Percentiles rank a stretch among this genome's conserved stretches.
phyloP scores from a whole-genome alignment of 2,888 invertebrate genomes.

The Dasysyrphus tricinctus region DNA sequence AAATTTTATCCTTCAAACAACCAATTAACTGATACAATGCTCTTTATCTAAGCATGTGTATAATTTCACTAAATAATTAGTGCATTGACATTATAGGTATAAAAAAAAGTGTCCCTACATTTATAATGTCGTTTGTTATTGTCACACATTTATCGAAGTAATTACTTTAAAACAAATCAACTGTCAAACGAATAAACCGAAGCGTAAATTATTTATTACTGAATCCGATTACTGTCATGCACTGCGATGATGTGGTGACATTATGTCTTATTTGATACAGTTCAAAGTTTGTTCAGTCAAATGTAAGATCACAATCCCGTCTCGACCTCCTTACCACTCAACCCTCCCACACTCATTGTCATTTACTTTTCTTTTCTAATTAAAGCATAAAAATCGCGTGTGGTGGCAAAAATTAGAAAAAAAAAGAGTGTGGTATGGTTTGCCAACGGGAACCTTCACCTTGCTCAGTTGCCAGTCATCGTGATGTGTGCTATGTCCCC shows the following conservation, averaged over 20 bases:
- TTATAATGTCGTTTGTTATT: constrained; percentile 1
- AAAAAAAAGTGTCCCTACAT: not conserved
- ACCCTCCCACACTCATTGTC: constrained; percentile 5
- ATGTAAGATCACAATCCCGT: not conserved
- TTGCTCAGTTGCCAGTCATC: constrained; percentile 53
- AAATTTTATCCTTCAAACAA: not conserved
- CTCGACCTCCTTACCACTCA: not conserved
- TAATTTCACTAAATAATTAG: not conserved
- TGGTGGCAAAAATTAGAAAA: constrained; percentile 9
- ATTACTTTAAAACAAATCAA: not conserved
- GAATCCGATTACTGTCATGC: constrained; percentile 19
- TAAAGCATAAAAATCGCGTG: constrained; percentile 43
- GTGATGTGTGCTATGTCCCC: constrained; percentile 28
- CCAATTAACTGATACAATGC: not conserved
- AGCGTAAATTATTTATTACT: constrained; percentile 14
- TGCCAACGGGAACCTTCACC: constrained; percentile 49
- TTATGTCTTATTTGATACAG: constrained; percentile 14
- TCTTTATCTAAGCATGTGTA: not conserved
- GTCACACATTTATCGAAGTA: constrained; percentile 17
- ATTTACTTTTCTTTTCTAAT: constrained; percentile 28
- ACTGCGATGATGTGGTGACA: constrained; percentile 20
- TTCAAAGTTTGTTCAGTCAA: constrained; percentile 13
- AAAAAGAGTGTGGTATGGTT: constrained; percentile 18
- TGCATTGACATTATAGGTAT: not conserved
- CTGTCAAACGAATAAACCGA: not conserved